phyloP scores from a whole-genome alignment of 92 coral and sea anemone genomes.

The Siderastrea radians region DNA sequence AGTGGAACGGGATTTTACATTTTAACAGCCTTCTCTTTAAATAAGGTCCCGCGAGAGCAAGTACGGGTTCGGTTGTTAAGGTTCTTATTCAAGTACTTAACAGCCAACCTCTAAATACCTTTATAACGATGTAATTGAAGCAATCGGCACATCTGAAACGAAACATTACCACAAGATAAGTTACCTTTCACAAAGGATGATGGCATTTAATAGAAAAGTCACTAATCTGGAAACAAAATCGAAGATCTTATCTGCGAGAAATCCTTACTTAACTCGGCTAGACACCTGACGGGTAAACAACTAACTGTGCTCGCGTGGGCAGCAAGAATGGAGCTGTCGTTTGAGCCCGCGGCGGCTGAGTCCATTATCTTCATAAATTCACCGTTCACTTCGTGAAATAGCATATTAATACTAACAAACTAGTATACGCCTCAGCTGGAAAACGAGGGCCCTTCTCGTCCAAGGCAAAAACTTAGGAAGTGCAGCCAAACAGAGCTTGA shows the following conservation, averaged over 20 bases:
- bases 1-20: not conserved
- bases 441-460: not conserved
- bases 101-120: not conserved
- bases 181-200: constrained; percentile 15
- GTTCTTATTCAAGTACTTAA: not conserved
- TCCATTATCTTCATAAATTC: not conserved
- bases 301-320: not conserved
- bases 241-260: constrained; percentile 39
- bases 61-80: not conserved
- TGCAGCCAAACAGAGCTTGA: too few relatives aligned
- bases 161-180: constrained; percentile 19
- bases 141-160: constrained; percentile 23
- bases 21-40: too few relatives aligned
- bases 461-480: too few relatives aligned
- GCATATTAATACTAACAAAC: not conserved
- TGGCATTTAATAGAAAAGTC: constrained; percentile 13
- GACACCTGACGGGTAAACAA: constrained; percentile 40
- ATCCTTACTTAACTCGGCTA: constrained; percentile 6
- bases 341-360: not conserved
- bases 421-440: not conserved
- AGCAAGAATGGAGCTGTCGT: not conserved
- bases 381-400: too few relatives aligned
- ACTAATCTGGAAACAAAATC: constrained; percentile 12
- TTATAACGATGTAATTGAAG: not conserved
- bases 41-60: too few relatives aligned